Evolutionary conservation across 2,888 invertebrate species (phyloP).

Genomic region (Drosophila kuntzei): DNA sequence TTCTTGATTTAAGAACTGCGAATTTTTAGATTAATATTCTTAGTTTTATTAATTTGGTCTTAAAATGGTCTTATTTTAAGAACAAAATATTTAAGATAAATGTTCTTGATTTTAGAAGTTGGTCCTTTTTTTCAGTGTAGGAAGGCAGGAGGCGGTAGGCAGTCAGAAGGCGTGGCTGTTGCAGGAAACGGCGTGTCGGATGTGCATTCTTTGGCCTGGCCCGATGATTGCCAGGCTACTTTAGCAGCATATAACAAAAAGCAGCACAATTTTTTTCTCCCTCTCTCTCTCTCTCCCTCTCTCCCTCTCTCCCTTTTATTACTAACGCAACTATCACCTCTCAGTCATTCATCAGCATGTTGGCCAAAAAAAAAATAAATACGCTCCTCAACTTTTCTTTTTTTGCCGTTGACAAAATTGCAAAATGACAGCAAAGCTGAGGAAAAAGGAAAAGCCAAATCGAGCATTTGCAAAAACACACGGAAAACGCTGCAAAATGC

Average conservation of each 20-base stretch:
- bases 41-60: no score
- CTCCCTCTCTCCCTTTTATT: slow-evolving; percentile 47
- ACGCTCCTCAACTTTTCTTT: slow-evolving; percentile 29
- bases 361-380: slow-evolving; percentile 26
- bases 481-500: slow-evolving; percentile 61
- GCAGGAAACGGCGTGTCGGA: slow-evolving; percentile 66
- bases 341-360: slow-evolving; percentile 59
- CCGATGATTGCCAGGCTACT: slow-evolving; percentile 21
- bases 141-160: background rate
- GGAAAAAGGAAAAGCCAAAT: slow-evolving; percentile 25
- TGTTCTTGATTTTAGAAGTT: no score
- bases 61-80: no score
- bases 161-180: slow-evolving; percentile 21
- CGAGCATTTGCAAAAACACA: slow-evolving; percentile 49
- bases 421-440: slow-evolving; percentile 39
- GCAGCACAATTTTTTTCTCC: slow-evolving; percentile 28
- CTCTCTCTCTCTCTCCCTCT: slow-evolving; percentile 21
- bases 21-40: no score
- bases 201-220: slow-evolving; percentile 64
- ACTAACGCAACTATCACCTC: slow-evolving; percentile 31
- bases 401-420: slow-evolving; percentile 64
- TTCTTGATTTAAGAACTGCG: no score
- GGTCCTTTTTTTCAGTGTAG: no score
- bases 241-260: slow-evolving; percentile 10
- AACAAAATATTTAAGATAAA: no score